Evolutionary conservation across 2,888 invertebrate species (phyloP), one percentile per base, ranked within the genome.

Genomic region (Conistra vaccinii): DNA sequence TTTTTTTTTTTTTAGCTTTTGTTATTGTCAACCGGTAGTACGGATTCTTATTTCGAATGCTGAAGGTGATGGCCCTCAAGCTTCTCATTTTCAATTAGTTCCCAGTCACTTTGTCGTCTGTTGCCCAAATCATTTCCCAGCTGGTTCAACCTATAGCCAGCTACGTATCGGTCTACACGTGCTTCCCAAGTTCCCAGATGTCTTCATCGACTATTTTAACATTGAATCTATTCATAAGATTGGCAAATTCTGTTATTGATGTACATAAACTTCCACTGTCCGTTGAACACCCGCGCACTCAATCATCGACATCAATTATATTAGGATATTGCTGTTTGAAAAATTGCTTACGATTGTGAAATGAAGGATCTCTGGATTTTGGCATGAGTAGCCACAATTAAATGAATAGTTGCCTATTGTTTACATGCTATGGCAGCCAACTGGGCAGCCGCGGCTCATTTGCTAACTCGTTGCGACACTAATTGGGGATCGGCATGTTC

Each of bases 401-500:
- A 80, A 86, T 78, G 74, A 81, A 81, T 85, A 61, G 79, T 75
- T 72, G 69, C 66, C 80, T 87, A 86, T 87, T 87, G 87, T 86
- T 87, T 87, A 87, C 88, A 84, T 84, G 81, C 48, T 68, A 17
- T 65, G 58, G 78, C 55, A 76, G 88, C 87, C 87, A 86, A 87
- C 14, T 87, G 81, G 86, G 86, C 87, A 84, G 73, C 79, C 62
- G 74, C 32, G 61, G 71, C 77, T 79, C 80, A 76, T 86, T 85
- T 78, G 74, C 78, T 74, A 75, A 81, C 29, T 55, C 62, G 68
- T 87, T 85, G 81, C 87, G 83, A 87, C 83, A 86, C 69, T 70
- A 51, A 83, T 80, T 79, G 80, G 71, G 61, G 72, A 84, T 82
- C 80, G 85, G 72, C 77, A 83, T 80, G 73, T 79, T 73, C 51